Evolutionary conservation across 2,113 vertebrate genomes (phyloP).

Genomic region (Saimiri boliviensis): DNA sequence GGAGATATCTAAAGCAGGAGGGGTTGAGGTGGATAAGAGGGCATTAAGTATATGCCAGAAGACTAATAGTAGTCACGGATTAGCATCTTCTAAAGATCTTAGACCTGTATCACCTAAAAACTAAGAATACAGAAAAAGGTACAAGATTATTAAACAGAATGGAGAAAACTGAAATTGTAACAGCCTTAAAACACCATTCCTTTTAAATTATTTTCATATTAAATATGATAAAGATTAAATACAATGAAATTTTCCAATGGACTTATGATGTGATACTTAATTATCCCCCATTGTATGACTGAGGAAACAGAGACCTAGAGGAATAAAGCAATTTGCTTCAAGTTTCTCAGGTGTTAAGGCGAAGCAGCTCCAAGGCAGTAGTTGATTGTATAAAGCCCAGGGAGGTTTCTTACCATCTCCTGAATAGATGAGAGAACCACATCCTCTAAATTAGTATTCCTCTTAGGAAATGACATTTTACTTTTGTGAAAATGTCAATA

Average conservation of each 20-base stretch:
- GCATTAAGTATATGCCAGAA: not conserved
- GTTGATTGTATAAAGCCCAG: not conserved
- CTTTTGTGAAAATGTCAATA: not conserved
- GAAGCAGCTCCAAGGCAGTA: not conserved
- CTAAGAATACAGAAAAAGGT: not conserved
- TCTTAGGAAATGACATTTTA: not conserved
- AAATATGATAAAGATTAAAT: not conserved
- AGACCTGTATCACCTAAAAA: not conserved
- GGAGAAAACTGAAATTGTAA: not conserved
- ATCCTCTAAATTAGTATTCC: not conserved
- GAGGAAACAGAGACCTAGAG: not conserved
- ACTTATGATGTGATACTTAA: not conserved
- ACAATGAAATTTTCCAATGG: not conserved
- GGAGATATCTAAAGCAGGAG: not conserved
- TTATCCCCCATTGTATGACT: not conserved
- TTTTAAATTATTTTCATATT: not conserved
- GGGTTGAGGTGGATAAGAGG: not conserved
- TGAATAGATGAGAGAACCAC: not conserved
- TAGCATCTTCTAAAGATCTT: not conserved
- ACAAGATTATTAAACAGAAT: not conserved
- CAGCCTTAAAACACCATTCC: not conserved
- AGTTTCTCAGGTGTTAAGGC: not conserved
- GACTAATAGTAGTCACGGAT: not conserved
- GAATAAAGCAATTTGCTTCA: not conserved
- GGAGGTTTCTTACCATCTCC: not conserved